Percentiles rank a stretch among this genome's conserved stretches.
Evolutionary conservation across 2,797 vertebrate genomes (phyloP).

Genomic region (Hoplostethus mediterraneus): DNA sequence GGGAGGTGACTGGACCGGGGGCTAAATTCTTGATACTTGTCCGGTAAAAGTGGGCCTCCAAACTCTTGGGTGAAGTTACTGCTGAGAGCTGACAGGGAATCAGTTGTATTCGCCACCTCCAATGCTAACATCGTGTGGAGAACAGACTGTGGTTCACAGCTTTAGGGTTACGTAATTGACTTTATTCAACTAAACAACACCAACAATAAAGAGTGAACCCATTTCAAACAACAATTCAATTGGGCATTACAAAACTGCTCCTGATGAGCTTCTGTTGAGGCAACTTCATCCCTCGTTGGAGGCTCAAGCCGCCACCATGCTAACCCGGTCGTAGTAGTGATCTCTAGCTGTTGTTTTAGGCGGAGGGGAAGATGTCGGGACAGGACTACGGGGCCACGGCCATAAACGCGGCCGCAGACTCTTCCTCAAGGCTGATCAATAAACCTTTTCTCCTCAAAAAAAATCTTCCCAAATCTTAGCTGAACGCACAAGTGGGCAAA

Average conservation of each 20-base stretch:
- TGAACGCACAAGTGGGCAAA: conserved; percentile 53
- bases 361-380: conserved; percentile 52
- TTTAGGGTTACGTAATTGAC: too few relatives aligned
- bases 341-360: conserved; percentile 82
- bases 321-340: conserved; percentile 68
- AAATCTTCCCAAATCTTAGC: conserved; percentile 69
- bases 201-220: background rate
- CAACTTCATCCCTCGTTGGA: conserved; percentile 48
- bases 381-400: conserved; percentile 76
- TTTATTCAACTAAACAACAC: background rate
- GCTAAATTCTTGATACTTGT: conserved; percentile 7
- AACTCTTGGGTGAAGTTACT: conserved; percentile 42
- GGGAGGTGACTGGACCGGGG: background rate
- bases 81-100: background rate
- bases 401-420: conserved; percentile 57
- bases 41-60: conserved; percentile 40
- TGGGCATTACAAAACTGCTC: background rate
- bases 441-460: conserved; percentile 53
- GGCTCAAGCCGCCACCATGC: conserved; percentile 13
- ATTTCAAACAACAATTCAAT: background rate
- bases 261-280: background rate
- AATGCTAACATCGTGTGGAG: background rate
- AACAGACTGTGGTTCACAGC: background rate
- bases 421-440: conserved; percentile 70
- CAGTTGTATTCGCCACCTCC: background rate